Percentiles rank a stretch among this genome's conserved stretches.
These are phyloP conservation scores for Melanostigma gelatinosum DNA, from an alignment of 2,113 vertebrate genomes.

Conservation along the genomic window DNA sequence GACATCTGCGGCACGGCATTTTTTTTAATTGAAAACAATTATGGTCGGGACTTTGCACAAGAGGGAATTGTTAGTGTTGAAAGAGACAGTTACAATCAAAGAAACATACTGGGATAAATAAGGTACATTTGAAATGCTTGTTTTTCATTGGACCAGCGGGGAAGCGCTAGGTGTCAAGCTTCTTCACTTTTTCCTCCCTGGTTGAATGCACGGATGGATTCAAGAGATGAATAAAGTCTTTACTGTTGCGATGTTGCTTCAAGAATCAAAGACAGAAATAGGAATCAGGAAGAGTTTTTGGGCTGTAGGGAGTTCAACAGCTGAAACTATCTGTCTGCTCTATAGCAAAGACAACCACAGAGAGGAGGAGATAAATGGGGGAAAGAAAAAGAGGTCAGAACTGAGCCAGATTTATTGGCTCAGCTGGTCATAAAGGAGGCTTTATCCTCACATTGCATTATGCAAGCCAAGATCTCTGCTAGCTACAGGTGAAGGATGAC, in stretches of 20 bases:
- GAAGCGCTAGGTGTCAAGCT: neutral
- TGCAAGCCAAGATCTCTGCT: conserved; percentile 63
- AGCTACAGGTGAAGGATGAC: conserved; percentile 76
- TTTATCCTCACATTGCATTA: conserved; percentile 72
- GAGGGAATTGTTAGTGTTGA: conserved; percentile 20
- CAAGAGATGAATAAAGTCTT: neutral
- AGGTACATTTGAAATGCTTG: conserved; percentile 28
- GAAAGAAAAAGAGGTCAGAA: conserved; percentile 47
- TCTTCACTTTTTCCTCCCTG: conserved; percentile 17
- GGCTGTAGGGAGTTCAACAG: conserved; percentile 21
- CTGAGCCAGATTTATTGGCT: conserved; percentile 72
- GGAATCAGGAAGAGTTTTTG: conserved; percentile 12
- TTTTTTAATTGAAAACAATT: conserved; percentile 67
- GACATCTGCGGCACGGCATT: conserved; percentile 30
- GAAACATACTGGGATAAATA: conserved; percentile 43
- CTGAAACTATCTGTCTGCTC: conserved; percentile 14
- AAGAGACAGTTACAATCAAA: conserved; percentile 34
- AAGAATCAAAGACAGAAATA: conserved; percentile 12
- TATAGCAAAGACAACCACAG: conserved; percentile 17
- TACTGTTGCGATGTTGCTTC: conserved; percentile 15
- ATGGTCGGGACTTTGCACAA: conserved; percentile 22
- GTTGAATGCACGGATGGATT: conserved; percentile 15
- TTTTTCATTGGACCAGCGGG: conserved; percentile 2
- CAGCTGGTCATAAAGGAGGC: conserved; percentile 71
- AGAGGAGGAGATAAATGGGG: conserved; percentile 5